Base-by-base conservation (phyloP, 2,888 invertebrate genomes). In the Acronicta leporina region DNA sequence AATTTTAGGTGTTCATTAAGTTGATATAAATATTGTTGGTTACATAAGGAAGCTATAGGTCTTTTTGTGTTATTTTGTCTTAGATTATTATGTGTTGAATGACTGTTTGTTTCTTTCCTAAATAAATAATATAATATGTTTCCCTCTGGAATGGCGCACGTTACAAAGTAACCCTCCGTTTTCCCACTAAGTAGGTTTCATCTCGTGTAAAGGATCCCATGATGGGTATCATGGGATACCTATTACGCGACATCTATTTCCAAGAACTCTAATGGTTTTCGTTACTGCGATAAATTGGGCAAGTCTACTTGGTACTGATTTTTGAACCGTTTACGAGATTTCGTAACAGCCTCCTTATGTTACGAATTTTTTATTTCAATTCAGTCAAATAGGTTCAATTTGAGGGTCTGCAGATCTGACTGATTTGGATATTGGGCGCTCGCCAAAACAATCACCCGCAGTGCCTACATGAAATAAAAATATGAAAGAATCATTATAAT, bases 261-360 rank as follows among this genome's bases (percentile, higher is more conserved):
- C 68, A 47, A 62, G 50, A 63, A 61, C 55, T 56, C 33, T 55
- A 62, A 75, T 65, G 64, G 71, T 59, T 68, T 70, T 63, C 63
- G 61, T 71, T 68, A 68, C 35, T 46, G 47, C 61, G 63, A 70
- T 50, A 71, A 75, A 76, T 73, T 73, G 60, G 62, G 10, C 44
- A 40, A 25, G 58, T 61, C 62, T 52, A 43, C 61, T 50, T 45
- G 60, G 60, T 51, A 51, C 60, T 44, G 49, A 56, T 56, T 40
- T 10, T 35, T 49, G 43, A 13, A 44, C 35, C 52, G 9, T 51
- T 65, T 50, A 55, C 38, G 38, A 45, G 14, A 13, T 51, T 69
- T 57, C 62, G 14, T 56, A 51, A 66, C 42, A 33, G 33, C 42
- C 16, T 8, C 38, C 51, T 69, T 69, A 59, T 63, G 43, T 48